Conservation (phyloP, 2,113 vertebrate species). For the Paratilapia polleni region DNA sequence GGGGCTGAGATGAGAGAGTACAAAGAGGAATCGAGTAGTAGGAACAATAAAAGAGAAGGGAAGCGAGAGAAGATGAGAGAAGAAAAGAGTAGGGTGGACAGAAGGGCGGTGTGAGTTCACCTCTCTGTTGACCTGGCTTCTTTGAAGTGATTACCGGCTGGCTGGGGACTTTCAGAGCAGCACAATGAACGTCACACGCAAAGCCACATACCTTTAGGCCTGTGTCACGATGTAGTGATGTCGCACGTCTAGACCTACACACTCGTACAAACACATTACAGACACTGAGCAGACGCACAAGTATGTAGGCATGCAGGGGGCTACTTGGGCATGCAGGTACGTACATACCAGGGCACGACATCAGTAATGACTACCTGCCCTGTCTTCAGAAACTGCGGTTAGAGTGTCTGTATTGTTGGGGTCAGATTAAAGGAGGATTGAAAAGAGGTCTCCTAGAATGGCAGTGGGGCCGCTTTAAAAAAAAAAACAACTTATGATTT, state of each 20-base stretch:
- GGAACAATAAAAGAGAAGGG: conserved; percentile 44
- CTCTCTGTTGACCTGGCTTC: conserved; percentile 70
- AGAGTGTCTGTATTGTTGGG: conserved; percentile 50
- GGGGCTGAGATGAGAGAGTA: conserved; percentile 16
- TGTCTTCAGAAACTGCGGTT: conserved; percentile 42
- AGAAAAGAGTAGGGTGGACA: conserved; percentile 63
- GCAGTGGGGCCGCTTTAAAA: neutral
- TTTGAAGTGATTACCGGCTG: conserved; percentile 77
- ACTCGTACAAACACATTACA: conserved; percentile 24
- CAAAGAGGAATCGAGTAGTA: conserved; percentile 8
- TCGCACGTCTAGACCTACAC: conserved; percentile 45
- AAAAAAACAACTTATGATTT: conserved; percentile 48
- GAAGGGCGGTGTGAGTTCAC: conserved; percentile 66
- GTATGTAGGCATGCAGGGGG: conserved; percentile 15
- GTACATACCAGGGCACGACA: conserved; percentile 50
- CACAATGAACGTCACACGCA: conserved; percentile 71
- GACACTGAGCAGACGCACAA: conserved; percentile 19
- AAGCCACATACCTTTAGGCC: conserved; percentile 70
- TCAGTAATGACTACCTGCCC: conserved; percentile 69
- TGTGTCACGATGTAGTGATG: conserved; percentile 58
- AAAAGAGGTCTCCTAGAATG: conserved; percentile 52
- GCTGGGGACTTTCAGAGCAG: conserved; percentile 62
- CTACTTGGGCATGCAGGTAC: conserved; percentile 40
- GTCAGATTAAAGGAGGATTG: conserved; percentile 34
- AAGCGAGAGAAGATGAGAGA: conserved; percentile 41